A percentile compares a stretch with the other conserved stretches of the same genome.
These are phyloP conservation scores for Esox lucius DNA, from an alignment of 2,797 vertebrate species.

Conservation along the genomic window DNA sequence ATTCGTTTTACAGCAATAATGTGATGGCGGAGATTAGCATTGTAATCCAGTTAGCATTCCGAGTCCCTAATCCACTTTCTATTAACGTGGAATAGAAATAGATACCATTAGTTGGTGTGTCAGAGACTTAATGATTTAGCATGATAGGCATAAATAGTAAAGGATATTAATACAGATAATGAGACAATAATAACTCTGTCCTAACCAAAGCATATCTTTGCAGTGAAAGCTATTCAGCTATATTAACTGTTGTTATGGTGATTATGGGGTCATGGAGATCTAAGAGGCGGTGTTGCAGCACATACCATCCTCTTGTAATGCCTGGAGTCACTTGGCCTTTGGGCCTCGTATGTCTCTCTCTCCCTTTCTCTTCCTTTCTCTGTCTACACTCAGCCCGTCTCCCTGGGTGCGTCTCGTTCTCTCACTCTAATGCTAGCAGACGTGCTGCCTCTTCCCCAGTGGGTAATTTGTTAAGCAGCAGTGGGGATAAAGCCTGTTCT, in stretches of 20 bases:
- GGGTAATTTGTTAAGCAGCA: constrained; percentile 73
- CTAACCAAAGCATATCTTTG: not conserved
- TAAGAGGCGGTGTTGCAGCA: not conserved
- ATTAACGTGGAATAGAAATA: constrained; percentile 76
- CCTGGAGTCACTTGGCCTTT: not conserved
- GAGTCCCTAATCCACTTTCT: constrained; percentile 80
- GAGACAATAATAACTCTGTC: constrained; percentile 25
- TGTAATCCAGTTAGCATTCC: constrained; percentile 83
- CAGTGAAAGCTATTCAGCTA: not conserved
- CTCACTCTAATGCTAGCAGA: constrained; percentile 47
- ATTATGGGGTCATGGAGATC: not conserved
- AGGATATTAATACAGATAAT: constrained; percentile 52
- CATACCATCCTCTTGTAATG: not conserved
- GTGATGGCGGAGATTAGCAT: constrained; percentile 80
- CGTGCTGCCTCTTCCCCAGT: constrained; percentile 55
- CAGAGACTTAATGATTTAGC: constrained; percentile 64
- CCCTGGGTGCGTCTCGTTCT: constrained; percentile 11
- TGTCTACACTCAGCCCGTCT: no score
- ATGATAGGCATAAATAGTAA: constrained; percentile 54
- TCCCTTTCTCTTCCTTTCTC: no score
- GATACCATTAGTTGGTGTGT: constrained; percentile 57
- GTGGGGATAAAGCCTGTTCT: constrained; percentile 71
- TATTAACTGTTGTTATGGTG: not conserved
- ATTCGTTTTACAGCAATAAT: constrained; percentile 74
- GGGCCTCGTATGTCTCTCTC: not conserved